These are phyloP conservation scores for Lepidocolaptes lacrymiger DNA, from an alignment of 2,797 vertebrate species.

Conservation along the genomic window DNA sequence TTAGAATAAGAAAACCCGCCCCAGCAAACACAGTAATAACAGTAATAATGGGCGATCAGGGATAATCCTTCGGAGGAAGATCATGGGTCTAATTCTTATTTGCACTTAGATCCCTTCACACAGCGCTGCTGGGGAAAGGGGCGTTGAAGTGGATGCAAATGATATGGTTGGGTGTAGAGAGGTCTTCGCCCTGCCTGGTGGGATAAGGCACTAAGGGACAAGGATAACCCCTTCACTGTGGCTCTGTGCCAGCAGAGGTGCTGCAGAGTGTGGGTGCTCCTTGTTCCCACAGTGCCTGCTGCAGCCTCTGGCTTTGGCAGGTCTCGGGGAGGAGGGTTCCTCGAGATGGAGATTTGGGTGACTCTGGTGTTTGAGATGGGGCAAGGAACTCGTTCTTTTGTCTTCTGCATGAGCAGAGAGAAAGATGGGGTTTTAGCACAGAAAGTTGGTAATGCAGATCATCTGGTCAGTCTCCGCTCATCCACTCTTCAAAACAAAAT, in stretches of 20 bases:
- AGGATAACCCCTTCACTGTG: too few species aligned
- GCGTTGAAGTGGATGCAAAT: background rate
- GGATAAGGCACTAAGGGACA: accelerated
- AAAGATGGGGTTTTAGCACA: background rate
- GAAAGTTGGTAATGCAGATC: background rate
- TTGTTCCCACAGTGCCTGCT: accelerated
- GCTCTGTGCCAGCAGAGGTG: background rate
- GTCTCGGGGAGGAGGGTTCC: background rate
- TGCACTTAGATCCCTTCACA: constrained; percentile 6
- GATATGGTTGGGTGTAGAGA: background rate
- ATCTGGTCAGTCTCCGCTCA: accelerated
- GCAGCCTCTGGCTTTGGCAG: background rate
- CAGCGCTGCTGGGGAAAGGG: background rate
- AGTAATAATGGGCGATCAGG: constrained; percentile 9
- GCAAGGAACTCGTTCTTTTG: background rate
- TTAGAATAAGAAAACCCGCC: constrained; percentile 33
- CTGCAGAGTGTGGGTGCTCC: accelerated
- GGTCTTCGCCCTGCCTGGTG: background rate
- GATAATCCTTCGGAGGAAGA: constrained; percentile 25
- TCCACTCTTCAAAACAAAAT: background rate
- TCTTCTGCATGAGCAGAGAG: background rate
- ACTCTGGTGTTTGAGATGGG: background rate
- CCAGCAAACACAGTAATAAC: constrained; percentile 17
- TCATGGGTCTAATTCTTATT: constrained; percentile 27
- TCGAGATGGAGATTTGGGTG: background rate